Base-by-base conservation (phyloP, 2,888 invertebrate species). In the Nemurella pictetii region DNA sequence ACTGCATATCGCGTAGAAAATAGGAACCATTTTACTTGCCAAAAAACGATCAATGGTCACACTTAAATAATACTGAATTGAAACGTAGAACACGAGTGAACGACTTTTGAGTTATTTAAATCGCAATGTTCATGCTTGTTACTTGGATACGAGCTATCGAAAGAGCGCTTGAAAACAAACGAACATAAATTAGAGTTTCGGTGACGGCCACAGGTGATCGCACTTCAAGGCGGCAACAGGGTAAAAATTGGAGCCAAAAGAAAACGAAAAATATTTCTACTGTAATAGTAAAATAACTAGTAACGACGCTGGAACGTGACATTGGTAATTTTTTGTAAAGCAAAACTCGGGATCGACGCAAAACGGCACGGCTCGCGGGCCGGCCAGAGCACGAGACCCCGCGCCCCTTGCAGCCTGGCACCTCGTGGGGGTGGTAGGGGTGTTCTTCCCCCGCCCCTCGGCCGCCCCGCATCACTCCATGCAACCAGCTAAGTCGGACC, bases 31-130 rank as follows among this genome's bases (percentile, higher is more conserved):
- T 80, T 85, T 83, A 32, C 83, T 85, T 83, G 80, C 20, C 85
- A 85, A 85, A 85, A 83, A 85, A 85, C 83, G 85, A 85, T 83
- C 85, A 85, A 83, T 83, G 25, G 72, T 74, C 72, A 81, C 36
- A 12, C 32, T 30, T 20, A 55, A 55, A 55, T 36, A 28, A 84
- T 32, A 72, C 74, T 81, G 81, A 82, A 81, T 73, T 55, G n/a
- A 75, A 77, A 7, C 26, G 7, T 27, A 75, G 26, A 75, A 75
- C 26, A 75, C 75, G 28, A 75, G 20, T 75, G 9, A 75, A 27
- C 75, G 26, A 75, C 28, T 75, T 75, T 12, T 75, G 25, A n/a
- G 80, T 27, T 81, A 32, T 26, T 81, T 81, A 80, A n/a, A n/a
- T 5, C 32, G 80, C 80, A 81, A 81, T 81, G 80, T 81, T 35